Percentiles rank a stretch among this genome's conserved stretches.
Conservation (phyloP, 2,113 vertebrate species). For the Marmota monax region DNA sequence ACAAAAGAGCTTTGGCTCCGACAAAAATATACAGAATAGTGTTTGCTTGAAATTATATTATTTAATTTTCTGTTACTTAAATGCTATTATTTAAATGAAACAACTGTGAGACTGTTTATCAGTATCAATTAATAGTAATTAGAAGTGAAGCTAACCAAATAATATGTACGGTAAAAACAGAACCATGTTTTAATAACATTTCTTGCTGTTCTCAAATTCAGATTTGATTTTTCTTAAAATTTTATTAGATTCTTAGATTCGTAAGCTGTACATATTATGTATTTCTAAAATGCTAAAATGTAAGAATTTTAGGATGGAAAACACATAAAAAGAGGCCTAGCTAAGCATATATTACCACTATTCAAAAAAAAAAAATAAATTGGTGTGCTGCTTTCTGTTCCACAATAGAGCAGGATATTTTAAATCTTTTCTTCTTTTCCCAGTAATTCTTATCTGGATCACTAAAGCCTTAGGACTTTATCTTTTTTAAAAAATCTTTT, state of each 20-base stretch:
- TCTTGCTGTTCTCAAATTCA: background rate
- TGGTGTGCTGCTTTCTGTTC: background rate
- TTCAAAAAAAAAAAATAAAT: background rate
- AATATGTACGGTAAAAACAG: background rate
- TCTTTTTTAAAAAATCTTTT: too few relatives aligned
- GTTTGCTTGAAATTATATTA: background rate
- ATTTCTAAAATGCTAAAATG: background rate
- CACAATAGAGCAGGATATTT: background rate
- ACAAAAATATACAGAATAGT: background rate
- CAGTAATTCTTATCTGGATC: rapidly evolving
- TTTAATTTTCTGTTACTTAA: background rate
- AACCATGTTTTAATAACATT: background rate
- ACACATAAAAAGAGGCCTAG: background rate
- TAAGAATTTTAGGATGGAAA: background rate
- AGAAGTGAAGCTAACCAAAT: background rate
- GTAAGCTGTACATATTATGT: background rate
- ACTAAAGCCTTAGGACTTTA: too few relatives aligned
- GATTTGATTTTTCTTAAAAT: background rate
- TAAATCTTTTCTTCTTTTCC: background rate
- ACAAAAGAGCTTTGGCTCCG: background rate
- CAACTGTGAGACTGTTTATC: background rate
- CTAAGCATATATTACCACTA: background rate
- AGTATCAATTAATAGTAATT: background rate
- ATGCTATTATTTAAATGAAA: background rate
- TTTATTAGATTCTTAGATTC: background rate